phyloP scores from a whole-genome alignment of 2,113 vertebrate genomes.

The Cranoglanis bouderius region DNA sequence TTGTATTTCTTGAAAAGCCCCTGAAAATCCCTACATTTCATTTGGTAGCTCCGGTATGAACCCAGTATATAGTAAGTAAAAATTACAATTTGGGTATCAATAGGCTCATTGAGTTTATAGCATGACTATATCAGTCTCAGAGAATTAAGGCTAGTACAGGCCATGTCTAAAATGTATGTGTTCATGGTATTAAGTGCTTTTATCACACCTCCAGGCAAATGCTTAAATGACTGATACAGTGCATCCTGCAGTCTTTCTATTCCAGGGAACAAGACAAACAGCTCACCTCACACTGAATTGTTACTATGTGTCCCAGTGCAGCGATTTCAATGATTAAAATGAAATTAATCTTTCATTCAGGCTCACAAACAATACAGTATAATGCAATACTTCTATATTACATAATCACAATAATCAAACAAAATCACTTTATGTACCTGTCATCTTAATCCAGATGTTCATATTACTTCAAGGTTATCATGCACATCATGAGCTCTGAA shows the following conservation, averaged over 20 bases:
- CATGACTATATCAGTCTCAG: not conserved
- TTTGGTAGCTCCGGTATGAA: not conserved
- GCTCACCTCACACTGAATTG: not conserved
- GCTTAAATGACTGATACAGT: not conserved
- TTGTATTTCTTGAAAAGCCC: not conserved
- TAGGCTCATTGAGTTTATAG: not conserved
- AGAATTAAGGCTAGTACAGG: not conserved
- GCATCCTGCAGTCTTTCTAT: not conserved
- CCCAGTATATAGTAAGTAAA: not conserved
- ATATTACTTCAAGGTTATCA: slow-evolving; percentile 17
- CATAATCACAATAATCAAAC: slow-evolving; percentile 3
- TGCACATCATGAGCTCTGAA: slow-evolving; percentile 29
- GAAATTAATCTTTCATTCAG: not conserved
- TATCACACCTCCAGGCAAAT: not conserved
- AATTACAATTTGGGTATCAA: not conserved
- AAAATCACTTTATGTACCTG: not conserved
- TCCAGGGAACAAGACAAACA: not conserved
- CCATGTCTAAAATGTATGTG: not conserved
- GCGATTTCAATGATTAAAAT: not conserved
- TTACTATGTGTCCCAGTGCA: not conserved
- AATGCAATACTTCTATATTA: not conserved
- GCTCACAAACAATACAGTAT: not conserved
- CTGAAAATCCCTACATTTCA: not conserved
- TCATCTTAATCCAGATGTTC: not conserved
- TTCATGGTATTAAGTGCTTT: not conserved